These are phyloP conservation scores for Drosophila aff. DNA, from an alignment of 1,140 invertebrate species.

Conservation along the genomic window DNA sequence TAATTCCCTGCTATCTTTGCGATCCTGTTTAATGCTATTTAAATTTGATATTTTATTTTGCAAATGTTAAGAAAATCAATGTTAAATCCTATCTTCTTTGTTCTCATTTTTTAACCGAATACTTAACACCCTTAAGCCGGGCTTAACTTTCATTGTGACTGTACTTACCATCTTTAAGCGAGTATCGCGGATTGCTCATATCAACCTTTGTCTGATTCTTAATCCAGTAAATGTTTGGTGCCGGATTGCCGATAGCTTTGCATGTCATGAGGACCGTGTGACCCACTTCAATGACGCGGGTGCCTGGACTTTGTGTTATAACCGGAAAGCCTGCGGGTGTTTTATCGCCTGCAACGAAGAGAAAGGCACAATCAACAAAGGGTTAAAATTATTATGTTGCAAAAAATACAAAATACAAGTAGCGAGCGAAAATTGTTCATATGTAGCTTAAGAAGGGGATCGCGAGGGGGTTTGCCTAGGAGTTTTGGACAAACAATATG, in stretches of 20 bases:
- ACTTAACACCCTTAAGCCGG: not conserved
- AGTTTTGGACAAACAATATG: conserved; percentile 77
- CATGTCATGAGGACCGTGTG: conserved; percentile 95
- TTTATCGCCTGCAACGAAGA: conserved; percentile 89
- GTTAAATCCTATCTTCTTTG: not conserved
- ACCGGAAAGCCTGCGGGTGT: conserved; percentile 95
- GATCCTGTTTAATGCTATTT: too few relatives aligned
- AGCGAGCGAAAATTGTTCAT: conserved; percentile 31
- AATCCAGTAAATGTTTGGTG: conserved; percentile 96
- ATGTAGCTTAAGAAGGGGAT: conserved; percentile 27
- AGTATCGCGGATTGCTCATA: conserved; percentile 93
- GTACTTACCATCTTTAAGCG: conserved; percentile 91
- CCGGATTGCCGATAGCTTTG: conserved; percentile 93
- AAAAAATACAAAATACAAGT: conserved; percentile 46
- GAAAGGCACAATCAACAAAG: conserved; percentile 46
- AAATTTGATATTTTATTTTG: too few relatives aligned
- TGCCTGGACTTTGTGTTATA: conserved; percentile 92
- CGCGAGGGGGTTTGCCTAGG: conserved; percentile 7
- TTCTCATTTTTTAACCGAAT: not conserved
- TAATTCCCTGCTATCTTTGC: too few relatives aligned
- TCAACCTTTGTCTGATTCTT: conserved; percentile 96
- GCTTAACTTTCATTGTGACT: not conserved
- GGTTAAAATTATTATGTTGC: conserved; percentile 75
- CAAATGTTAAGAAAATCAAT: too few relatives aligned
- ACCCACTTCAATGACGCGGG: conserved; percentile 97